Percentiles rank a stretch among this genome's conserved stretches.
Conservation (phyloP, 2,797 vertebrate species). For the Eulemur rubriventer region DNA sequence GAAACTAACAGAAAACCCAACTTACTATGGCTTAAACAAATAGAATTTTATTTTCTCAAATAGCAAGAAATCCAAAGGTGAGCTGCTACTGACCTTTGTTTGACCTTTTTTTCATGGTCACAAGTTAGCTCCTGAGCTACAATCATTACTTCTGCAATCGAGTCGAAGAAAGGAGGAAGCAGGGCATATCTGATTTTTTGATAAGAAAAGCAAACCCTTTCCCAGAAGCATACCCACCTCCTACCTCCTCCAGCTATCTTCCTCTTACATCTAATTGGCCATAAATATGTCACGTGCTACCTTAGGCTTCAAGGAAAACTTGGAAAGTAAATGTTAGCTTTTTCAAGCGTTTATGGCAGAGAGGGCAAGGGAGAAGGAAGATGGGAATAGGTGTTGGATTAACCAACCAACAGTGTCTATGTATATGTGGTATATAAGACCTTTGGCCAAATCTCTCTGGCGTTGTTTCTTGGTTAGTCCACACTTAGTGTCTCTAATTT, state of each 20-base stretch:
- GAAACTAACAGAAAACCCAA: constrained; percentile 15
- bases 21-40: background rate
- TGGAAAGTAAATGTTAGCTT: background rate
- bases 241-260: background rate
- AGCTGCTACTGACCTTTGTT: background rate
- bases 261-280: background rate
- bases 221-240: background rate
- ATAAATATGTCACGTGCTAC: background rate
- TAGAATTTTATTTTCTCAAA: constrained; percentile 35
- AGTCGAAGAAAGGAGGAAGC: background rate
- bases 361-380: background rate
- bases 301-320: background rate
- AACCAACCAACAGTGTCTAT: background rate
- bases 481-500: background rate
- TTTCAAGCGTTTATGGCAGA: background rate
- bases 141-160: background rate
- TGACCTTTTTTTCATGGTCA: background rate
- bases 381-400: background rate
- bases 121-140: background rate
- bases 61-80: constrained; percentile 17
- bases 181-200: background rate
- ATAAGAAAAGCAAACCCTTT: background rate
- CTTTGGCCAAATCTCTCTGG: background rate
- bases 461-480: background rate
- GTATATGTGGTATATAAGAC: background rate